Base-by-base conservation (phyloP, 2,888 invertebrate species). In the Theretra japonica region DNA sequence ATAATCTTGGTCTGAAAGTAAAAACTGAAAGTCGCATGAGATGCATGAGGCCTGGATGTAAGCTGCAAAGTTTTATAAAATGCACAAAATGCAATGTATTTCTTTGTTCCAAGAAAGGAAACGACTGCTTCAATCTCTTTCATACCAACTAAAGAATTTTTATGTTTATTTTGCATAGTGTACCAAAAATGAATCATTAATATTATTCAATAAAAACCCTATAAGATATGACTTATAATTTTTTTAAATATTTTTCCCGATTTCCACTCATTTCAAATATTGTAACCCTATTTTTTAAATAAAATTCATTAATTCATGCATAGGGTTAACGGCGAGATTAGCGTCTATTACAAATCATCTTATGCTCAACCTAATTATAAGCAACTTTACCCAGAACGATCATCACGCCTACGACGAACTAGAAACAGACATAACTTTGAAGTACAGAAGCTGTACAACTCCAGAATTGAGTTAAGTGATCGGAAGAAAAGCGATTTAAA, bases 261-360 rank as follows among this genome's bases (percentile, higher is more conserved):
- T 33, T 33, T 33, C 33, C 33, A 33, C 33, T 33, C 33, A 33
- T 33, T 33, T 33, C 33, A 33, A 33, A 33, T 33, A 33, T 33
- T 33, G 8, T 33, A 33, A 33, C 33, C 33, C 33, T 7, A 33
- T 33, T 7, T 33, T 7, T 33, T 33, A 7, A 33, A 33, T 33
- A 33, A 33, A 33, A 33, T 33, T 33, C 33, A 33, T 33, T 8
- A 33, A 33, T 33, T 33, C 33, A 33, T 33, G 33, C 33, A 33
- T 33, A n/a, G n/a, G n/a, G n/a, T n/a, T n/a, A n/a, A 19, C n/a
- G 21, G 69, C 15, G 59, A 73, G 28, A n/a, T 50, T 2, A 30
- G 30, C 11, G 68, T 73, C 71, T 75, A 73, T 57, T 73, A 72
- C 28, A 73, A 75, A 50, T 72, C 41, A 21, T 75, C 73, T 28